These are phyloP conservation scores for Hyalella azteca DNA, from an alignment of 2,888 invertebrate species.

Conservation along the genomic window DNA sequence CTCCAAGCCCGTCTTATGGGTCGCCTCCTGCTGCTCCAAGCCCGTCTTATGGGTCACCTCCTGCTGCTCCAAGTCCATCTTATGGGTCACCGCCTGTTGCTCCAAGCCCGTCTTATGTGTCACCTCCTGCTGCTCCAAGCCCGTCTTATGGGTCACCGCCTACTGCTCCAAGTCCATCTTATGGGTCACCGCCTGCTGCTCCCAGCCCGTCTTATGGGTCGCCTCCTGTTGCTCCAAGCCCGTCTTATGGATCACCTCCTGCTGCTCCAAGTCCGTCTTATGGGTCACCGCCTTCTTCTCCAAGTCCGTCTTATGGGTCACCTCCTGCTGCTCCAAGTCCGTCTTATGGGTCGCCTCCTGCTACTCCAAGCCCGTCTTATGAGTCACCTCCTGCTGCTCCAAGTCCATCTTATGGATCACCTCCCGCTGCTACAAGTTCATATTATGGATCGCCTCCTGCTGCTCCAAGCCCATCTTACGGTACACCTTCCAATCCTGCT, in stretches of 20 bases:
- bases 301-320: neutral
- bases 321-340: neutral
- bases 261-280: neutral
- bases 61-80: neutral
- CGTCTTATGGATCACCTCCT: neutral
- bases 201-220: constrained; percentile 1
- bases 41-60: neutral
- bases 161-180: neutral
- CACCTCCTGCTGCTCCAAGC: constrained; percentile 1
- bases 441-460: constrained; percentile 4
- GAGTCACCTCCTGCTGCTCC: neutral
- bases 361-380: constrained; percentile 1
- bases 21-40: neutral
- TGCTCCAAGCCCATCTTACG: constrained; percentile 9
- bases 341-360: neutral
- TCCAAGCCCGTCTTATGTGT: neutral
- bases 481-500: neutral
- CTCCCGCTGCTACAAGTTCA: neutral
- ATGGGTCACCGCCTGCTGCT: neutral
- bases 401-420: constrained; percentile 4
- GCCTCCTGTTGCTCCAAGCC: neutral
- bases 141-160: neutral
- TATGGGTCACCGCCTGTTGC: neutral
- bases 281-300: neutral
- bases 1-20: neutral